phyloP scores from a whole-genome alignment of 2,113 vertebrate genomes.

The Salvelinus alpinus region DNA sequence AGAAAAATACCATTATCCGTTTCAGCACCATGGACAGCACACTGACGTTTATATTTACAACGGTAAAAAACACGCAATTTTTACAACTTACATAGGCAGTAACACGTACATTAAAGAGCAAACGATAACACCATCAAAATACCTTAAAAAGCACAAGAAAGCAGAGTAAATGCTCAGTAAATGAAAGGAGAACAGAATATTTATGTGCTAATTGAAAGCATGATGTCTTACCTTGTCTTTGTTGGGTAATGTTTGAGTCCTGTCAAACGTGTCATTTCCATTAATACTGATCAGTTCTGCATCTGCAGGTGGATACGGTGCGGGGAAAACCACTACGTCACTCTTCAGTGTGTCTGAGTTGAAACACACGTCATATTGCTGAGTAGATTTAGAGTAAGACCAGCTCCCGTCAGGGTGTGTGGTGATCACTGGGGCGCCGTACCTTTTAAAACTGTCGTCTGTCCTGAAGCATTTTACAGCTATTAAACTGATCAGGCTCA shows the following conservation, averaged over 20 bases:
- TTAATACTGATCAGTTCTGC: slow-evolving; percentile 32
- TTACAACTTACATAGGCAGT: no score
- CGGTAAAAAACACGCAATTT: no score
- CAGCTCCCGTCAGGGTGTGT: slow-evolving; percentile 45
- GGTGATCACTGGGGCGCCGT: slow-evolving; percentile 37
- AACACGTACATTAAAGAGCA: no score
- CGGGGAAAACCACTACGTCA: slow-evolving; percentile 34
- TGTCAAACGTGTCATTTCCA: background rate
- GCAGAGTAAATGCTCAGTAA: background rate
- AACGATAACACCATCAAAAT: background rate
- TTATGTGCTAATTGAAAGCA: no score
- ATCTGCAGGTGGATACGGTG: slow-evolving; percentile 1
- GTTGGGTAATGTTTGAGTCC: background rate
- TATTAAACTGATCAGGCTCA: slow-evolving; percentile 35
- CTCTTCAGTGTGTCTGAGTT: slow-evolving; percentile 36
- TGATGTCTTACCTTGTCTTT: background rate
- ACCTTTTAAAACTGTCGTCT: slow-evolving; percentile 24
- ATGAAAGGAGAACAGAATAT: no score
- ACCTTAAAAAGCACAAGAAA: background rate
- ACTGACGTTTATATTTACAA: no score
- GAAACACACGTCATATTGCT: slow-evolving; percentile 41
- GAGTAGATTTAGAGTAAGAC: slow-evolving; percentile 36
- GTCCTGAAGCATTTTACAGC: slow-evolving; percentile 32
- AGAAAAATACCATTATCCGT: no score
- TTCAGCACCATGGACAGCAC: no score